These are phyloP conservation scores for Idaea biselata DNA, from an alignment of 2,888 invertebrate species.

Conservation along the genomic window DNA sequence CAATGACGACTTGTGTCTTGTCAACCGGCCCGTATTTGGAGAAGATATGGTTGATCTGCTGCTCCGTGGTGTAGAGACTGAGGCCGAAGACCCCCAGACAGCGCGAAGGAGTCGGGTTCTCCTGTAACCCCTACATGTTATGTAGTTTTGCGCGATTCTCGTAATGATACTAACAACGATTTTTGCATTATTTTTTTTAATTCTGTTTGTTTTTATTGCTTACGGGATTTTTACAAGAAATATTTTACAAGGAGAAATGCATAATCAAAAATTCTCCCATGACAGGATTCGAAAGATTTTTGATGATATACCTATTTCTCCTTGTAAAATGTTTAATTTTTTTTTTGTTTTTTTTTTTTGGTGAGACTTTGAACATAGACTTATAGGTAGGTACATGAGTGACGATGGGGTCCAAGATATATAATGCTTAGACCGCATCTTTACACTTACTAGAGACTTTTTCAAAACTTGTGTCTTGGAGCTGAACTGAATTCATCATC, in stretches of 20 bases:
- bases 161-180: slow-evolving; percentile 7
- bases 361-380: too few relatives aligned
- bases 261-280: too few relatives aligned
- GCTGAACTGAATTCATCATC: too few relatives aligned
- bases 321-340: too few relatives aligned
- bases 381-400: too few relatives aligned
- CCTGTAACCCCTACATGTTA: slow-evolving; percentile 58
- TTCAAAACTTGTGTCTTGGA: too few relatives aligned
- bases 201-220: not conserved
- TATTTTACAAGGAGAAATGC: not conserved
- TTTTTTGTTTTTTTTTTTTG: too few relatives aligned
- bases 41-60: slow-evolving; percentile 95
- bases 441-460: too few relatives aligned
- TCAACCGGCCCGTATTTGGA: slow-evolving; percentile 95
- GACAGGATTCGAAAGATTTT: too few relatives aligned
- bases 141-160: not conserved
- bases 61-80: slow-evolving; percentile 95
- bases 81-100: slow-evolving; percentile 98
- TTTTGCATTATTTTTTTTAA: not conserved
- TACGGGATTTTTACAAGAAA: not conserved
- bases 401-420: too few relatives aligned
- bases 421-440: too few relatives aligned
- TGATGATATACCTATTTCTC: too few relatives aligned
- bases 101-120: slow-evolving; percentile 92
- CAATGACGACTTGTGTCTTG: slow-evolving; percentile 95